Conservation (phyloP, 1,140 invertebrate species). For the Probaryconus sp. region DNA sequence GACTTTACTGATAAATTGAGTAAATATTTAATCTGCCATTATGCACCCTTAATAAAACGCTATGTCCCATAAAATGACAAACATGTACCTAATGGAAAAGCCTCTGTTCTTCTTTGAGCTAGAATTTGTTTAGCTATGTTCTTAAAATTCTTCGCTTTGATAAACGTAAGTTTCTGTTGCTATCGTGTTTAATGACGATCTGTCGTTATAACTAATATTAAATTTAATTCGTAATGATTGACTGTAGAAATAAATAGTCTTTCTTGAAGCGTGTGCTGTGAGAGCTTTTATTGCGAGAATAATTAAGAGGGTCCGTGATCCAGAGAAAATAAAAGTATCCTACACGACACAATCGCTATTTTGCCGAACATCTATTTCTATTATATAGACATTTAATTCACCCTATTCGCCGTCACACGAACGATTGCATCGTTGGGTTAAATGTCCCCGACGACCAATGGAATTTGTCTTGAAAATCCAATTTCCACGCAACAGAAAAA, state of each 20-base stretch:
- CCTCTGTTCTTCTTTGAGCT: constrained; percentile 1
- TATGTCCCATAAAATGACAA: constrained; percentile 10
- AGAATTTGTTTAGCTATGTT: background rate
- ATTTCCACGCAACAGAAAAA: no score
- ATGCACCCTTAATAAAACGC: constrained; percentile 16
- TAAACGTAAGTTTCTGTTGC: no score
- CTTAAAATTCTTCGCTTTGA: background rate
- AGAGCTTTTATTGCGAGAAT: constrained; percentile 1
- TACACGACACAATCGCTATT: constrained; percentile 10
- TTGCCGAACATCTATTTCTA: constrained; percentile 17
- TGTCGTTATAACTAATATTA: no score
- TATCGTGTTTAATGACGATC: no score
- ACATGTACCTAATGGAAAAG: background rate
- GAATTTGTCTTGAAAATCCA: no score
- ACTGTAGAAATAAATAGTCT: constrained; percentile 20
- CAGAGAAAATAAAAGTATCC: constrained; percentile 13
- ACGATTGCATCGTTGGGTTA: constrained; percentile 13
- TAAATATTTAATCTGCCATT: constrained; percentile 34
- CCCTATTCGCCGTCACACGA: background rate
- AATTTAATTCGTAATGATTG: no score
- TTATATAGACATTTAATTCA: constrained; percentile 12
- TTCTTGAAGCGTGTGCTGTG: background rate
- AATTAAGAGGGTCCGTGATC: constrained; percentile 4
- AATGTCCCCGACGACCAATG: constrained; percentile 25
- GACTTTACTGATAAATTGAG: constrained; percentile 2